These are phyloP conservation scores for Amazona finschi DNA, from an alignment of 2,797 vertebrate genomes.

Conservation along the genomic window DNA sequence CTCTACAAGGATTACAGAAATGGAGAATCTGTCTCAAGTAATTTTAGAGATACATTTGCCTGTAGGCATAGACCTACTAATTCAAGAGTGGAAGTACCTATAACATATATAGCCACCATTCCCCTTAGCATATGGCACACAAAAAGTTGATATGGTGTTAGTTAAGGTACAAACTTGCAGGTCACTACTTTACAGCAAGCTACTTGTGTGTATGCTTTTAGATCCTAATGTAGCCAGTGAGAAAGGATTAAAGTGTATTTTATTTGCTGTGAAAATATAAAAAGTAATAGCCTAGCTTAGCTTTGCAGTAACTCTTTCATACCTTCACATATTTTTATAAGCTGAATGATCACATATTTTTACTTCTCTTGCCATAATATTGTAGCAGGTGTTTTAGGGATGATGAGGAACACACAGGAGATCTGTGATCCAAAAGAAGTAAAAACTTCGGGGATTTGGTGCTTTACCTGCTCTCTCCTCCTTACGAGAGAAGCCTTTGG, in stretches of 20 bases:
- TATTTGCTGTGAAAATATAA: not conserved
- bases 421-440: not conserved
- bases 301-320: not conserved
- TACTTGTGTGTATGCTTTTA: not conserved
- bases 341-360: not conserved
- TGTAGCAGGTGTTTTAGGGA: not conserved
- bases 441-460: not conserved
- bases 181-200: not conserved
- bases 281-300: not conserved
- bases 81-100: not conserved
- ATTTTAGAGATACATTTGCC: not conserved
- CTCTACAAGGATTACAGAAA: not conserved
- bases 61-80: not conserved
- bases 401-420: not conserved
- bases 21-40: not conserved
- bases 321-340: not conserved
- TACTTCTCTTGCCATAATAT: not conserved
- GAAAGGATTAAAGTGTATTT: not conserved
- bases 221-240: not conserved
- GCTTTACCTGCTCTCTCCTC: not conserved
- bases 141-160: not conserved
- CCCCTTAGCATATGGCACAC: not conserved
- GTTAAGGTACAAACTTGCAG: not conserved
- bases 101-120: not conserved
- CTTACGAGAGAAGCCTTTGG: not conserved